Evolutionary conservation across 2,888 invertebrate species (phyloP).

Genomic region (Baronia brevicornis): DNA sequence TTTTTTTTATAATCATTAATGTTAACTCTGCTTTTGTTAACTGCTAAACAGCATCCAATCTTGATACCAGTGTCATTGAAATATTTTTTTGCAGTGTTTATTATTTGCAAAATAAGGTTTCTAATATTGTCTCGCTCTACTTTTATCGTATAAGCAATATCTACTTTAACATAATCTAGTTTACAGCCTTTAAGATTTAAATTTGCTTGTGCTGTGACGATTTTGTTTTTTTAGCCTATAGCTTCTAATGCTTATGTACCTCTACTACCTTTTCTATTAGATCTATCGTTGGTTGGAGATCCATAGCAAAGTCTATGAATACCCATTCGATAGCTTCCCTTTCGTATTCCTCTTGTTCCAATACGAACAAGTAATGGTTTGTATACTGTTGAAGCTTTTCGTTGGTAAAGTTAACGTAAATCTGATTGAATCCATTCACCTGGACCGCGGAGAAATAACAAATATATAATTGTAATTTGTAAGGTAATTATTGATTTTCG

Average conservation of each 20-base stretch:
- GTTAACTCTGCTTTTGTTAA: too few species aligned
- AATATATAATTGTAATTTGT: too few species aligned
- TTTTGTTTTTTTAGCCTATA: conserved; percentile 40
- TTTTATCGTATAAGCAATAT: too few species aligned
- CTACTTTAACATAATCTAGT: conserved; percentile 18
- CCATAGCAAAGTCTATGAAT: conserved; percentile 97
- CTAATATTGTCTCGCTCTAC: too few species aligned
- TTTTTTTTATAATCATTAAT: too few species aligned
- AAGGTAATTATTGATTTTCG: too few species aligned
- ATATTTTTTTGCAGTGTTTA: too few species aligned
- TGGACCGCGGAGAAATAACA: conserved; percentile 63
- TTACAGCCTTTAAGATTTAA: conserved; percentile 35
- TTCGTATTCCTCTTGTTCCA: conserved; percentile 97
- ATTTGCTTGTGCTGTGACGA: conserved; percentile 41
- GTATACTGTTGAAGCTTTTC: conserved; percentile 97
- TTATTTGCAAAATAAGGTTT: too few species aligned
- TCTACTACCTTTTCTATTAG: conserved; percentile 90
- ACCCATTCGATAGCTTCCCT: conserved; percentile 93
- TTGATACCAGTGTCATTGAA: too few species aligned
- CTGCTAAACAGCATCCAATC: too few species aligned
- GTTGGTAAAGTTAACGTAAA: conserved; percentile 97
- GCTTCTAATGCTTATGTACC: conserved; percentile 43
- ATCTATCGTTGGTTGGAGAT: conserved; percentile 92
- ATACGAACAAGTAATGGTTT: conserved; percentile 97
- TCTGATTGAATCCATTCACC: conserved; percentile 96